These are phyloP conservation scores for Frankliniella fusca DNA, from an alignment of 2,888 invertebrate genomes.

Conservation along the genomic window DNA sequence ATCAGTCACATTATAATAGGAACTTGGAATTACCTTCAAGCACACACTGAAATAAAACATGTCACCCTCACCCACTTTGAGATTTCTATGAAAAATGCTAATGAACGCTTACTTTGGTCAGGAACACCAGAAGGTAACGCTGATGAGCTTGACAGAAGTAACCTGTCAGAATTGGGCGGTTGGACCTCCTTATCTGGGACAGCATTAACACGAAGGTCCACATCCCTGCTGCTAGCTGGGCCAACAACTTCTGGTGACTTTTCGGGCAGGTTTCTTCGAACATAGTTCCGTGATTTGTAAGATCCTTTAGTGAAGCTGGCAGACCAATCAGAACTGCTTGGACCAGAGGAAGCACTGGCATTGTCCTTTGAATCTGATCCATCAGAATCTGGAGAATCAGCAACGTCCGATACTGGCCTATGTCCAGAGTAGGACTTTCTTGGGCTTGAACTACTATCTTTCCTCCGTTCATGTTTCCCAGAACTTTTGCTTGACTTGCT, in stretches of 20 bases:
- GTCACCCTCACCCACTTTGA: constrained; percentile 13
- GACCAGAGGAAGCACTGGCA: background rate
- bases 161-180: constrained; percentile 37
- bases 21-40: background rate
- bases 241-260: background rate
- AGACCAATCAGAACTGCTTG: background rate
- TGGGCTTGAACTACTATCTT: background rate
- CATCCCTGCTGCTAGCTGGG: constrained; percentile 42
- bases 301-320: constrained; percentile 45
- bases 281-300: constrained; percentile 56
- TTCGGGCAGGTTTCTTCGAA: constrained; percentile 53
- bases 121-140: background rate
- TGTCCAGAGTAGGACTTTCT: background rate
- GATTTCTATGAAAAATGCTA: background rate
- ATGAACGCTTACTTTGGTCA: constrained; percentile 2
- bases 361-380: background rate
- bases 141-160: background rate
- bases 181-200: constrained; percentile 48
- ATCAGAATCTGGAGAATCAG: constrained; percentile 4
- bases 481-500: background rate
- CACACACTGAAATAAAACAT: constrained; percentile 5
- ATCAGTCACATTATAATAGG: too few relatives aligned
- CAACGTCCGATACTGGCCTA: background rate
- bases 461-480: background rate
- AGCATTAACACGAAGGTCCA: constrained; percentile 46